Base-by-base conservation (phyloP, 2,797 vertebrate genomes). In the Micropoecilia bifurca region DNA sequence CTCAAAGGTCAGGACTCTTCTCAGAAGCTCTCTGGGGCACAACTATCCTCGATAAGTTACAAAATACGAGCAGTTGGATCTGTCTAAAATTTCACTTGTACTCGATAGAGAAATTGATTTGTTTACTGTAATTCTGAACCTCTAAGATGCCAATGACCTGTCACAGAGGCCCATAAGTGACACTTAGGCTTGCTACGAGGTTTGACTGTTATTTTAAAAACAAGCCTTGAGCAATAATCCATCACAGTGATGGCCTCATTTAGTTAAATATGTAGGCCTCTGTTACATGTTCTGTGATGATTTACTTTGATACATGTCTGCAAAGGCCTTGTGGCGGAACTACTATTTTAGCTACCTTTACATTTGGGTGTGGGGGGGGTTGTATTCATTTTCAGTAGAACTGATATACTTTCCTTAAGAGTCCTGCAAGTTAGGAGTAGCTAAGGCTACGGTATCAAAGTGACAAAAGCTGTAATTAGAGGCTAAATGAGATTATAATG, bases 391-490 rank as follows among this genome's bases (percentile, higher is more conserved):
- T 45, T 45, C 72, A 48, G 69, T 22, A 55, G 69, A 72, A 61
- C 74, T 75, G 71, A 73, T 55, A 66, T 85, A 45, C 78, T 33
- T 14, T 22, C 63, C 36, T 41, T 22, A 41, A 39, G 74, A 74
- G 48, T 45, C 79, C 85, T 39, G 73, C 61, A 68, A 73, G 76
- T 80, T 45, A 33, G 75, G 73, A 86, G 81, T 73, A 82, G 77
- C 80, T 2, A 43, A 76, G 59, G 75, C 80, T 73, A 55, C n/a
- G 61, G 81, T 22, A 76, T 69, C 80, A 74, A 81, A 86, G 86
- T 76, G 66, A 90, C 78, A 61, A 86, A 88, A 88, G 80, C 63
- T 39, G 80, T 81, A 89, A 90, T 93, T 86, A 88, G 73, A 88
- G 39, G 74, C 33, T 14, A 39, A 61, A 50, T 83, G 84, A 90